A percentile compares a stretch with the other conserved stretches of the same genome.
Evolutionary conservation across 1,140 invertebrate genomes (phyloP).

Genomic region (Sinonovacula constricta): DNA sequence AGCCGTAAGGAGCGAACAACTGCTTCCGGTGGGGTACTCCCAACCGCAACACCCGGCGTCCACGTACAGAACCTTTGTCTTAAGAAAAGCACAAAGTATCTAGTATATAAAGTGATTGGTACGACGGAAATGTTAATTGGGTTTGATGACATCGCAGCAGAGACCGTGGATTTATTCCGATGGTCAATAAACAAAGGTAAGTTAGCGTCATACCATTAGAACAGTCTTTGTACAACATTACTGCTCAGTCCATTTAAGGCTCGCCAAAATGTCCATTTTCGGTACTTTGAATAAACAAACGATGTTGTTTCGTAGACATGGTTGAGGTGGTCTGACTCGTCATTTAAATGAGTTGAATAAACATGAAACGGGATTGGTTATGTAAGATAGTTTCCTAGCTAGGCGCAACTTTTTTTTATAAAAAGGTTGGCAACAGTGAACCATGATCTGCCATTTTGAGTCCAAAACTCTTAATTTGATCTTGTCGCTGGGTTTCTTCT

Average conservation of each 20-base stretch:
- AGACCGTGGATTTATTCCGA: conserved; percentile 16
- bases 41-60: conserved; percentile 10
- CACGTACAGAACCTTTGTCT: conserved; percentile 31
- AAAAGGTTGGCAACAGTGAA: neutral
- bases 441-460: too few species aligned
- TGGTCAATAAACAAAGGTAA: conserved; percentile 42
- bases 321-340: too few species aligned
- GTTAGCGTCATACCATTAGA: neutral
- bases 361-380: too few species aligned
- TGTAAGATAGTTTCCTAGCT: too few species aligned
- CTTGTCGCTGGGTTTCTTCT: neutral
- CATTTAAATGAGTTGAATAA: too few species aligned
- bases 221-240: too few species aligned
- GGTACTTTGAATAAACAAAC: too few species aligned
- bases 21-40: neutral
- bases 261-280: too few species aligned
- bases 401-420: too few species aligned
- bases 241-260: too few species aligned
- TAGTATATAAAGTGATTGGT: conserved; percentile 38
- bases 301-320: too few species aligned
- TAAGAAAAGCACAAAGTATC: conserved; percentile 22
- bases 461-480: too few species aligned
- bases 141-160: conserved; percentile 30
- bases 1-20: conserved; percentile 21
- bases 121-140: conserved; percentile 41